Evolutionary conservation across 2,797 vertebrate genomes (phyloP).

Genomic region (Threskiornis aethiopicus): DNA sequence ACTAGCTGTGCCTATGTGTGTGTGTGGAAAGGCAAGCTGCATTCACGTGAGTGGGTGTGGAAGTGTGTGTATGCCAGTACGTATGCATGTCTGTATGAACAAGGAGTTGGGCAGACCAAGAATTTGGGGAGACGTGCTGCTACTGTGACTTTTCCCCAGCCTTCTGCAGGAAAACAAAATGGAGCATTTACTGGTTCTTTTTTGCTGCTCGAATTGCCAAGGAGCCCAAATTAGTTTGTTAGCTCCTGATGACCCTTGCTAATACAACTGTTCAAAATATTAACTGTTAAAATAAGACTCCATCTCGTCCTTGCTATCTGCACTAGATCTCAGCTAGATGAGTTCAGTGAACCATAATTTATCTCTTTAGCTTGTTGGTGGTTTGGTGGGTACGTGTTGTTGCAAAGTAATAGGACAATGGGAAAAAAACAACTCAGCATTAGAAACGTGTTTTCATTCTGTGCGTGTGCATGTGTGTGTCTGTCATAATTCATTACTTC

Average conservation of each 20-base stretch:
- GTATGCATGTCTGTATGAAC: rapidly evolving
- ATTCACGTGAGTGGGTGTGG: background rate
- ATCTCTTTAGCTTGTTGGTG: background rate
- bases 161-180: background rate
- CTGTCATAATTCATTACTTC: constrained; percentile 43
- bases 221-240: background rate
- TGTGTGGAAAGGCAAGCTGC: background rate
- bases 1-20: background rate
- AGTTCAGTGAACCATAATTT: background rate
- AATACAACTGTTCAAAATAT: background rate
- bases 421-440: background rate
- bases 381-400: background rate
- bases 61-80: rapidly evolving
- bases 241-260: background rate
- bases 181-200: background rate
- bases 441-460: constrained; percentile 15
- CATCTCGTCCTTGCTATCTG: background rate
- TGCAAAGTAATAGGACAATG: background rate
- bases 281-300: background rate
- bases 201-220: background rate
- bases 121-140: background rate
- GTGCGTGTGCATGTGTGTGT: background rate
- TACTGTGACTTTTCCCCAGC: background rate
- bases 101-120: background rate
- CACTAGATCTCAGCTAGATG: background rate